phyloP scores from a whole-genome alignment of 2,888 invertebrate genomes.

The Melipona bicolor region DNA sequence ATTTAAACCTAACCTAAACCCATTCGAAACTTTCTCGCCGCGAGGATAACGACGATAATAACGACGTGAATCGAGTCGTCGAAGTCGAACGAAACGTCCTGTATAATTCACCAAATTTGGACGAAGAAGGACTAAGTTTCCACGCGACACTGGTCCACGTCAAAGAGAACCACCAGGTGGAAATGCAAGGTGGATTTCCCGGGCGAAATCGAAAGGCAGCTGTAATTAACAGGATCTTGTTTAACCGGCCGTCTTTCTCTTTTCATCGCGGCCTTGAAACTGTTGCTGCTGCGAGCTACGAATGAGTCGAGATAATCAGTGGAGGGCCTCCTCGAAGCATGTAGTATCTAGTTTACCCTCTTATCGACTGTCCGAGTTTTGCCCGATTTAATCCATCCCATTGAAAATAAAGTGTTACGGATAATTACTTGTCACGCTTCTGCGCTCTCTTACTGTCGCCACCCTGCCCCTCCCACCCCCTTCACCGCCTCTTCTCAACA shows the following conservation, averaged over 20 bases:
- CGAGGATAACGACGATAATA: no score
- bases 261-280: not conserved
- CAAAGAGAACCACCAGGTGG: no score
- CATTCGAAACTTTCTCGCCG: no score
- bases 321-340: constrained; percentile 57
- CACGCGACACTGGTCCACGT: no score
- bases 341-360: constrained; percentile 63
- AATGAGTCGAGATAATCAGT: constrained; percentile 64
- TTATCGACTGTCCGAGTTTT: constrained; percentile 63
- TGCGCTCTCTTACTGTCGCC: not conserved
- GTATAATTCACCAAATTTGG: no score
- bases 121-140: no score
- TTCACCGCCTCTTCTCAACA: not conserved
- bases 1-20: no score
- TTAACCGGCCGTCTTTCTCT: not conserved
- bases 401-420: constrained; percentile 59
- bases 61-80: no score
- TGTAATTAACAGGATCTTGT: not conserved
- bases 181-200: no score
- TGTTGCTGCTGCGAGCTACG: constrained; percentile 39
- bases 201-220: not conserved
- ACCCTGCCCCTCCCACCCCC: not conserved
- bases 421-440: constrained; percentile 57
- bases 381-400: constrained; percentile 57
- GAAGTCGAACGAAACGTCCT: no score